phyloP scores from a whole-genome alignment of 2,797 vertebrate genomes.

The Falco concolor region DNA sequence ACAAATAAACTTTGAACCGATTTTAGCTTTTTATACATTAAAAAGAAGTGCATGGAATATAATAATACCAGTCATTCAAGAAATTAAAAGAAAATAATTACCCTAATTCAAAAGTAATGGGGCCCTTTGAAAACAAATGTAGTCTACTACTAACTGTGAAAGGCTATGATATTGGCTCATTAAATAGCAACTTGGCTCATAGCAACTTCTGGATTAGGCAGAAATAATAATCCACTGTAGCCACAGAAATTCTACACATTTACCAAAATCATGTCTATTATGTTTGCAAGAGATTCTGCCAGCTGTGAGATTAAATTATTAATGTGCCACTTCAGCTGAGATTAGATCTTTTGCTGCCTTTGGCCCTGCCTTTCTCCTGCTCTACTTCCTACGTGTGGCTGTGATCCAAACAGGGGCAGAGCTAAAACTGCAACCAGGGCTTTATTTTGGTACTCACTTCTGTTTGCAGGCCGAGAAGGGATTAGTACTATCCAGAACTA shows the following conservation, averaged over 20 bases:
- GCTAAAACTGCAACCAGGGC: background rate
- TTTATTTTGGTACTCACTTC: no score
- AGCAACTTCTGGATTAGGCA: background rate
- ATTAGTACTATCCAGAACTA: background rate
- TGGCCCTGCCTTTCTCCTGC: background rate
- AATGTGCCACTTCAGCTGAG: background rate
- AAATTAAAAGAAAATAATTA: background rate
- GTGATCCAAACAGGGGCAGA: background rate
- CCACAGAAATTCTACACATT: background rate
- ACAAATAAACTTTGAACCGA: background rate
- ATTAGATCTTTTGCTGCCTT: background rate
- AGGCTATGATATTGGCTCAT: background rate
- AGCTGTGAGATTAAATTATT: background rate
- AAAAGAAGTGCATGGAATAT: background rate
- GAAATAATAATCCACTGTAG: background rate
- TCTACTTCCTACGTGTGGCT: accelerated
- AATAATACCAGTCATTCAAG: background rate
- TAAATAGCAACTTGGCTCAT: background rate
- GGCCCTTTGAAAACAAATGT: background rate
- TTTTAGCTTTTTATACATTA: background rate
- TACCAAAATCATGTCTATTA: background rate
- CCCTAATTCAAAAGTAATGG: background rate
- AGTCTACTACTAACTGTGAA: background rate
- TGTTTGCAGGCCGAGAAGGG: background rate
- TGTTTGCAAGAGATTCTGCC: background rate